phyloP scores from a whole-genome alignment of 2,888 invertebrate genomes.

The Drosophila lutescens region DNA sequence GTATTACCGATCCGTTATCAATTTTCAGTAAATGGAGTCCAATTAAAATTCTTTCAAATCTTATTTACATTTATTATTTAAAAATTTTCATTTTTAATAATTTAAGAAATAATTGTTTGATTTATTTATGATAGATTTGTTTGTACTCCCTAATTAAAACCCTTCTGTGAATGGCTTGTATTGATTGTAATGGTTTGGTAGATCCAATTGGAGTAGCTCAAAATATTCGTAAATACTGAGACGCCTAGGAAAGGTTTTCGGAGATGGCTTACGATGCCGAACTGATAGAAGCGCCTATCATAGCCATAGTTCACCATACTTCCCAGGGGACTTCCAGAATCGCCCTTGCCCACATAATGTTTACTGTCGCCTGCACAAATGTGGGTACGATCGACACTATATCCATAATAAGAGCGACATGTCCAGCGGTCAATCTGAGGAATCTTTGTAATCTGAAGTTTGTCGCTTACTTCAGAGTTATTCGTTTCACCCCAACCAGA shows the following conservation, averaged over 20 bases:
- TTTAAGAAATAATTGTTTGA: not conserved
- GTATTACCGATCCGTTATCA: no score
- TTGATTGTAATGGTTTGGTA: not conserved
- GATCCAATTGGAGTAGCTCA: constrained; percentile 3
- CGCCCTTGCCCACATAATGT: constrained; percentile 4
- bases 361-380: constrained; percentile 1
- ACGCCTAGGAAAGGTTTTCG: not conserved
- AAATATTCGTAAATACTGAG: constrained; percentile 8
- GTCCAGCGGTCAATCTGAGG: not conserved
- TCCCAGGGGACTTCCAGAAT: constrained; percentile 11
- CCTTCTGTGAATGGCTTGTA: no score
- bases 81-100: no score
- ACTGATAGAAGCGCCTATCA: not conserved
- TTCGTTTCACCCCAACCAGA: constrained; percentile 5
- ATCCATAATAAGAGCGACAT: not conserved
- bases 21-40: no score
- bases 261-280: constrained; percentile 10
- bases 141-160: not conserved
- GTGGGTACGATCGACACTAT: constrained; percentile 1
- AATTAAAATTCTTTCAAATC: not conserved
- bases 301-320: not conserved
- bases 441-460: not conserved
- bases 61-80: not conserved
- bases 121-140: no score
- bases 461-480: not conserved